These are phyloP conservation scores for Leptura quadrifasciata DNA, from an alignment of 2,888 invertebrate genomes.

Conservation along the genomic window DNA sequence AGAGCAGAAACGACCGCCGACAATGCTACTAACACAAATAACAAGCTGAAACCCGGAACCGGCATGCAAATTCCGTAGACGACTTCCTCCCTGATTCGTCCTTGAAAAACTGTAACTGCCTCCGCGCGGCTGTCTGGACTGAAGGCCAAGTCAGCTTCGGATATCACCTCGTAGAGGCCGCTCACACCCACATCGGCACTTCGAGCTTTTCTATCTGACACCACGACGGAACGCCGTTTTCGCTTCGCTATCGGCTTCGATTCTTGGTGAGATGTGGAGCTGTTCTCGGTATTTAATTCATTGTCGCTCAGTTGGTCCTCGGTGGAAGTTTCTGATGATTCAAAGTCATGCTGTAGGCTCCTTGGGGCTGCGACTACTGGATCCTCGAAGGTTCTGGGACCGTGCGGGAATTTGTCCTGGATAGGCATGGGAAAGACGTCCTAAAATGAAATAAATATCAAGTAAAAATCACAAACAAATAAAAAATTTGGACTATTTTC, in stretches of 20 bases:
- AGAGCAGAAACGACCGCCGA: slow-evolving; percentile 91
- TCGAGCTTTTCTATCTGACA: slow-evolving; percentile 84
- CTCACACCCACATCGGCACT: slow-evolving; percentile 93
- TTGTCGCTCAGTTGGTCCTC: slow-evolving; percentile 21
- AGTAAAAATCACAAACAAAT: neutral
- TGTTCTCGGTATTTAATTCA: slow-evolving; percentile 33
- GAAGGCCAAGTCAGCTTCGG: slow-evolving; percentile 93
- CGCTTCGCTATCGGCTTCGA: slow-evolving; percentile 72
- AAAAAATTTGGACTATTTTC: too few species aligned
- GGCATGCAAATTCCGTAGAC: slow-evolving; percentile 95
- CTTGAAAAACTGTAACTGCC: slow-evolving; percentile 91
- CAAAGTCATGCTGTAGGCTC: slow-evolving; percentile 64
- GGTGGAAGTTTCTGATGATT: slow-evolving; percentile 9
- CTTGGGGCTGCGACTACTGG: slow-evolving; percentile 76
- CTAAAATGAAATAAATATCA: slow-evolving; percentile 55
- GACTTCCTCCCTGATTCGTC: slow-evolving; percentile 90
- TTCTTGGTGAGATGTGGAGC: slow-evolving; percentile 20
- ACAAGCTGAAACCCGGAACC: slow-evolving; percentile 90
- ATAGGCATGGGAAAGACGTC: slow-evolving; percentile 72
- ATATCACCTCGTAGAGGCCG: slow-evolving; percentile 91
- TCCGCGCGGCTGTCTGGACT: slow-evolving; percentile 88
- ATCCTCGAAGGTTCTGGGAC: slow-evolving; percentile 82
- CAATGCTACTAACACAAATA: slow-evolving; percentile 91
- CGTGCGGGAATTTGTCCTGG: slow-evolving; percentile 85
- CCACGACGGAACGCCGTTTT: slow-evolving; percentile 79